Evolutionary conservation across 2,888 invertebrate species (phyloP), one percentile per base, ranked within the genome.

Genomic region (Amphiduros pacificus): DNA sequence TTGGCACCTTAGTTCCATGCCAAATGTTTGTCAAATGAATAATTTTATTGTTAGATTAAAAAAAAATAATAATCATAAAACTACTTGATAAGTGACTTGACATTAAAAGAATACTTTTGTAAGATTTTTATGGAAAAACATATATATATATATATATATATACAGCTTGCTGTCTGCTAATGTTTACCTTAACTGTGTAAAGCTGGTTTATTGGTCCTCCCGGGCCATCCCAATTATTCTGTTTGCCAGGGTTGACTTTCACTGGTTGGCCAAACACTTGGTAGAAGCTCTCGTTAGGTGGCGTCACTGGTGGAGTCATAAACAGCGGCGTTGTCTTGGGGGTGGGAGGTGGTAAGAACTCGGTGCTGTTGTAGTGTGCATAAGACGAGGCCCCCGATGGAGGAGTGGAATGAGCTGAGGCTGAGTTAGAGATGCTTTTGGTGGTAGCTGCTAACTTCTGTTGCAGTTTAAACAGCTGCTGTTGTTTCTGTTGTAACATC

Each of bases 251-350:
- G 27, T 57, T 49, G 51, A 31, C 4, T 3, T 48, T 22, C 26
- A 55, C 60, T 31, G 53, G 31, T 17, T 54, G 55, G 49, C 49
- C 31, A 31, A 29, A 60, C 17, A 55, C 41, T 20, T 60, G 52
- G 11, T 48, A 22, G 36, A 55, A 40, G 40, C 41, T 56, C 54
- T 69, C 67, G 29, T 67, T 66, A 11, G 79, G 79, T 32, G 78
- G 78, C n/a, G 78, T 78, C 24, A 78, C 68, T 4, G 77, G 77
- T 20, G 78, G 80, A 0, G 78, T 79, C 72, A 78, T 77, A 58
- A 75, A 76, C 62, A 79, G 76, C 11, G 82, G 82, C 1, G 82
- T 82, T 48, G 82, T 80, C 67, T 83, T 82, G 1, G 82, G 81
- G 1, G 81, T 81, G 14, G 80, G 77, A 5, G 75, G 75, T 4